Conservation (phyloP, 2,113 vertebrate species). For the Grallaria varia region DNA sequence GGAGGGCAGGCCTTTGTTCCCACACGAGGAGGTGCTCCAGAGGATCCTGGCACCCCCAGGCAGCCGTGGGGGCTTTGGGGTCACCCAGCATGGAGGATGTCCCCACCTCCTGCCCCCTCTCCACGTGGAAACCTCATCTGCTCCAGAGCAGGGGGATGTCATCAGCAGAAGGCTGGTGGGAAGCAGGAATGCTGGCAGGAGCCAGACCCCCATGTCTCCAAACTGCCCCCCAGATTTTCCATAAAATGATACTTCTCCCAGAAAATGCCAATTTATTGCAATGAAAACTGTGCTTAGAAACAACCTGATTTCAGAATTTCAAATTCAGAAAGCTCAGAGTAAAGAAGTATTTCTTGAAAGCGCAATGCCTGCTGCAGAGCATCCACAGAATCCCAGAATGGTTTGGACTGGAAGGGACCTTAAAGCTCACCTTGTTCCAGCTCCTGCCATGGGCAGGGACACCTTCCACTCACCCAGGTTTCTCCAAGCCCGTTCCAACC, state of each 20-base stretch:
- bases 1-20: neutral
- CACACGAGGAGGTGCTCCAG: neutral
- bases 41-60: neutral
- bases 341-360: neutral
- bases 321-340: neutral
- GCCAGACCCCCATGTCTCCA: fast-evolving
- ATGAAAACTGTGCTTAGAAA: neutral
- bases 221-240: neutral
- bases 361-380: neutral
- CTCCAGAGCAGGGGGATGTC: neutral
- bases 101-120: neutral
- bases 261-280: neutral
- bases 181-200: neutral
- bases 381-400: neutral
- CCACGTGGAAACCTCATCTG: neutral
- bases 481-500: fast-evolving
- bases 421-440: neutral
- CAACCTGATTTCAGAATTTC: neutral
- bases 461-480: fast-evolving
- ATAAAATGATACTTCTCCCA: neutral
- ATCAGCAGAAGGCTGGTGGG: neutral
- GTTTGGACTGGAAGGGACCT: neutral
- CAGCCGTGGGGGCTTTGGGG: fast-evolving
- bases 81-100: fast-evolving
- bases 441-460: neutral